A percentile compares a stretch with the other conserved stretches of the same genome.
These are phyloP conservation scores for Eciton burchellii DNA, from an alignment of 1,140 invertebrate genomes.

Conservation along the genomic window DNA sequence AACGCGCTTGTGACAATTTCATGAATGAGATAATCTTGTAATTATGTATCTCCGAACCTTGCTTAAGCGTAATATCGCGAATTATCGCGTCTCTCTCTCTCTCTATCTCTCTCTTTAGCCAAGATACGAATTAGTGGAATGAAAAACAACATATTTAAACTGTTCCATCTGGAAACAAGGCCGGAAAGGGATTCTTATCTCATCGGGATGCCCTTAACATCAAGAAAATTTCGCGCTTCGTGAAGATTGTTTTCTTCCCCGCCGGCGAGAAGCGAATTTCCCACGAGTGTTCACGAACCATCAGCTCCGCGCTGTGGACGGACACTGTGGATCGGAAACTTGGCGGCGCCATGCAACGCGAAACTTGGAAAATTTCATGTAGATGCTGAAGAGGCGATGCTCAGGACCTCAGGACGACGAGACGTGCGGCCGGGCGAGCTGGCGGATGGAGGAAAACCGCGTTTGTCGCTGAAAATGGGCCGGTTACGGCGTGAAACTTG, in stretches of 20 bases:
- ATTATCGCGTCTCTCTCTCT: background rate
- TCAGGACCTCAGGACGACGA: background rate
- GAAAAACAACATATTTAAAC: background rate
- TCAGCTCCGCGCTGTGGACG: background rate
- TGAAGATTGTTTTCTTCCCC: constrained; percentile 1
- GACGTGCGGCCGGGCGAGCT: background rate
- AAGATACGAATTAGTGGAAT: background rate
- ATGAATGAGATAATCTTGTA: background rate
- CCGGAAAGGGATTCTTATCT: background rate
- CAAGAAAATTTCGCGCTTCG: background rate
- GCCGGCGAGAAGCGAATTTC: background rate
- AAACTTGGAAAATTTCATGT: constrained; percentile 48
- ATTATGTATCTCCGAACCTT: background rate
- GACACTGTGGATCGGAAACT: constrained; percentile 4
- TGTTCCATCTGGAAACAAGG: background rate
- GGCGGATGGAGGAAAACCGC: background rate
- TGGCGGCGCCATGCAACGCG: background rate
- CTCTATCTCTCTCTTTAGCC: background rate
- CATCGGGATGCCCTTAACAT: background rate
- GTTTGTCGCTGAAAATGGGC: constrained; percentile 58
- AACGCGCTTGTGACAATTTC: background rate
- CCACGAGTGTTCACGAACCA: constrained; percentile 25
- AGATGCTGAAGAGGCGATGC: background rate
- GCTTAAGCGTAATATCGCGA: background rate
- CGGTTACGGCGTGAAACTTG: constrained; percentile 65